Conservation (phyloP, 92 coral and sea anemone genomes). For the Phenganax marumi region DNA sequence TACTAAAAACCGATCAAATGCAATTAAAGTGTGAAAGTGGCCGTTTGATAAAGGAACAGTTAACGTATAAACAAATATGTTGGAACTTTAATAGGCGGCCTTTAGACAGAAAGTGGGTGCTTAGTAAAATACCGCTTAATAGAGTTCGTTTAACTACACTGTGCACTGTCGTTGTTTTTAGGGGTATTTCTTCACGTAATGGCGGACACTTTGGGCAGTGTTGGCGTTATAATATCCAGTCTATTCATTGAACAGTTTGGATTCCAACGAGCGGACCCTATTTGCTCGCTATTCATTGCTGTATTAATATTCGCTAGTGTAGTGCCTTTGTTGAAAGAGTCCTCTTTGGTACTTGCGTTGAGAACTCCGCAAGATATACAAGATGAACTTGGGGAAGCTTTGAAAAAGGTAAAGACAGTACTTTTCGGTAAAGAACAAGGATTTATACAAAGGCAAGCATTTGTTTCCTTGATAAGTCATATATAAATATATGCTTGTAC, state of each 20-base stretch:
- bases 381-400: slow-evolving; percentile 58
- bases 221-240: slow-evolving; percentile 90
- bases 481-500: too few species aligned
- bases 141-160: too few species aligned
- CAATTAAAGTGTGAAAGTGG: too few species aligned
- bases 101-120: too few species aligned
- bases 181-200: slow-evolving; percentile 91
- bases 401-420: slow-evolving; percentile 69
- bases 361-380: slow-evolving; percentile 75
- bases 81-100: too few species aligned
- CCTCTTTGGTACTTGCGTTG: slow-evolving; percentile 72
- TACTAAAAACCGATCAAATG: too few species aligned
- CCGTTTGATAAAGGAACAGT: too few species aligned
- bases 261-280: slow-evolving; percentile 86
- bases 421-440: neutral
- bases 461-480: neutral
- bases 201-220: slow-evolving; percentile 95
- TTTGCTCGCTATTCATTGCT: slow-evolving; percentile 89
- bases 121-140: too few species aligned
- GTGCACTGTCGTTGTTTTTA: slow-evolving; percentile 46
- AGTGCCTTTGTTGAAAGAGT: slow-evolving; percentile 83
- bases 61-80: too few species aligned
- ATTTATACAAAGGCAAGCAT: neutral
- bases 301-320: slow-evolving; percentile 86
- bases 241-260: slow-evolving; percentile 88